phyloP scores from a whole-genome alignment of 2,797 vertebrate species.

The Tachyglossus aculeatus region DNA sequence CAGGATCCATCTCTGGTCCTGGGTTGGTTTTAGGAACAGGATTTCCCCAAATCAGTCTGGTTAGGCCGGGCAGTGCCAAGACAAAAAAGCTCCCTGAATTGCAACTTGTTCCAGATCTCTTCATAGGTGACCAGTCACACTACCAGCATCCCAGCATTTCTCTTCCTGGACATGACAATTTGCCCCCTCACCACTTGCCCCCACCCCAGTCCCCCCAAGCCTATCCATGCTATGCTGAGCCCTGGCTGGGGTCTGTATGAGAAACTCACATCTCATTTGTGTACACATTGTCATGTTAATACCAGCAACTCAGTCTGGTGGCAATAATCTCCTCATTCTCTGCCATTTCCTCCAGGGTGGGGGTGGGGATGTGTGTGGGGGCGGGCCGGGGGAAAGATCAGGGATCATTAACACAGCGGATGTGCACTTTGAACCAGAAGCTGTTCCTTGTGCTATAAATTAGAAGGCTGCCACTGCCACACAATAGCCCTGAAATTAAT shows the following conservation, averaged over 20 bases:
- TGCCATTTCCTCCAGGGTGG: conserved; percentile 79
- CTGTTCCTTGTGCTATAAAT: conserved; percentile 79
- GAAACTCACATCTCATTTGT: not conserved
- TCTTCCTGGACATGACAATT: too few relatives aligned
- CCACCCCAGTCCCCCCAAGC: rapidly evolving
- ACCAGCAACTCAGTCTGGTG: conserved; percentile 75
- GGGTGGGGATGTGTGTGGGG: not conserved
- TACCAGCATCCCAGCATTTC: too few relatives aligned
- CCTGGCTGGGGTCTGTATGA: not conserved
- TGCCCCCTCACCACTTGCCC: not conserved
- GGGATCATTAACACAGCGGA: conserved; percentile 82
- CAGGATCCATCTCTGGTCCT: too few relatives aligned
- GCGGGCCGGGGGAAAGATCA: conserved; percentile 69
- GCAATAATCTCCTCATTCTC: conserved; percentile 85
- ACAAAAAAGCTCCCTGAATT: too few relatives aligned
- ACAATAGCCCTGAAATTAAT: conserved; percentile 84
- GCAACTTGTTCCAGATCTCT: too few relatives aligned
- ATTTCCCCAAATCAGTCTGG: too few relatives aligned
- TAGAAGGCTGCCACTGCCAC: conserved; percentile 70
- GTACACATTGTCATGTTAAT: conserved; percentile 64
- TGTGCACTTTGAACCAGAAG: conserved; percentile 83
- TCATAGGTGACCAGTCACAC: too few relatives aligned
- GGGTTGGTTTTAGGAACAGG: too few relatives aligned
- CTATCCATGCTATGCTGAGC: rapidly evolving
- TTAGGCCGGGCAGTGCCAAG: too few relatives aligned